These are phyloP conservation scores for Lagocephalus sceleratus DNA, from an alignment of 2,797 vertebrate genomes.

Conservation along the genomic window DNA sequence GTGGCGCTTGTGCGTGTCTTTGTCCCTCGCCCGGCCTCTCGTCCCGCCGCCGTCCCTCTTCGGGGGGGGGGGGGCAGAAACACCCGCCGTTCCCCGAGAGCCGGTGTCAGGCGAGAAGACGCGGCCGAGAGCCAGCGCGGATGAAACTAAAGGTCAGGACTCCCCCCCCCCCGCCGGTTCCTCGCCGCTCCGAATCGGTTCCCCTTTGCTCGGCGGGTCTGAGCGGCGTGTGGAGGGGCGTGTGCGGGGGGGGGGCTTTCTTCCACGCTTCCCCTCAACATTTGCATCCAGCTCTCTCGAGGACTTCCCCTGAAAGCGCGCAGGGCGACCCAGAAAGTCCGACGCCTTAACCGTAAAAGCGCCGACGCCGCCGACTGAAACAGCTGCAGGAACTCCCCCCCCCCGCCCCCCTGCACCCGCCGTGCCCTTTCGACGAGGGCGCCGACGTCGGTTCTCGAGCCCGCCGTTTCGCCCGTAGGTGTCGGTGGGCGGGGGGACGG, in stretches of 20 bases:
- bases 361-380: no score
- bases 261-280: constrained; percentile 44
- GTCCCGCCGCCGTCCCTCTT: no score
- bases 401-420: no score
- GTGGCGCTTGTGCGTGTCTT: not conserved
- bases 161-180: constrained; percentile 54
- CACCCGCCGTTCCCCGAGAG: no score
- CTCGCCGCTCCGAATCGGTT: constrained; percentile 33
- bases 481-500: no score
- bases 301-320: constrained; percentile 55
- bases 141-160: constrained; percentile 65
- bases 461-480: no score
- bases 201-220: constrained; percentile 35
- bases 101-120: constrained; percentile 22
- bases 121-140: constrained; percentile 36
- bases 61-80: no score
- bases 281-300: constrained; percentile 42
- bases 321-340: not conserved
- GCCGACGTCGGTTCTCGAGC: no score
- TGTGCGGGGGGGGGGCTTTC: constrained; percentile 63
- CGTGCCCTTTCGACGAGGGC: no score
- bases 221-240: not conserved
- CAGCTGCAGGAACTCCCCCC: constrained; percentile 33
- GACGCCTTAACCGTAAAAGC: constrained; percentile 3
- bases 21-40: not conserved